Base-by-base conservation (phyloP, 2,113 vertebrate species). In the Mellivora capensis region DNA sequence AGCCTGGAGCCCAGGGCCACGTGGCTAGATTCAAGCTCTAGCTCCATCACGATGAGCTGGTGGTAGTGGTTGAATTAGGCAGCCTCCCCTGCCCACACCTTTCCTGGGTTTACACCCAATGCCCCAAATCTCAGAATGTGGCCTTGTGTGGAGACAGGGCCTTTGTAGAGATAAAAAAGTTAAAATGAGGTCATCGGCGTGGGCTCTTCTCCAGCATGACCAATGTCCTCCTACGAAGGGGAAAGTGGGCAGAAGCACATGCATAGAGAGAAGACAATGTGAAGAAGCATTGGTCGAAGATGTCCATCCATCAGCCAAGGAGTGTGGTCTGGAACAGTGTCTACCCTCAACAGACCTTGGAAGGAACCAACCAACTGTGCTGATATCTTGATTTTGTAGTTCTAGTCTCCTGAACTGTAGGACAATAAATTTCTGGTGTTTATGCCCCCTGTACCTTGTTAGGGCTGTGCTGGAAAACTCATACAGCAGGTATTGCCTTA, bases 71-170 rank as follows among this genome's bases (percentile, higher is more conserved):
- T 64, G 44, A 39, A 31, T 79, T 17, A 72, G 6, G 37, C 17
- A 13, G 11, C 3, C 8, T 15, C 7, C 6, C 3, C 20, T 18
- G 3, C 10, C 8, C 74, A 37, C 5, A 2, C n/a, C 54, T 21
- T 83, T 57, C 71, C 62, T 23, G 74, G 31, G 4, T 37, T 61
- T 15, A 90, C 13, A 74, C 31, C 89, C 82, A n/a, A 62, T 3
- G 21, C 49, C n/a, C 4, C 4, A 25, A 2, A 20, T 11, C 11
- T 69, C 37, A 34, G 42, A 42, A 87, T 29, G 54, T 20, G 27
- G 62, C 52, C 20, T 62, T 20, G 69, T 39, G 74, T 44, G 67
- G 52, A 79, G 9, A 82, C 10, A 42, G 23, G 49, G 27, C 83
- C 49, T 87, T 87, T 23, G 39, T 0, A 84, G 54, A 34, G n/a